A percentile compares a stretch with the other conserved stretches of the same genome.
These are phyloP conservation scores for Glossosoma conforme DNA, from an alignment of 1,140 invertebrate genomes.

Conservation along the genomic window DNA sequence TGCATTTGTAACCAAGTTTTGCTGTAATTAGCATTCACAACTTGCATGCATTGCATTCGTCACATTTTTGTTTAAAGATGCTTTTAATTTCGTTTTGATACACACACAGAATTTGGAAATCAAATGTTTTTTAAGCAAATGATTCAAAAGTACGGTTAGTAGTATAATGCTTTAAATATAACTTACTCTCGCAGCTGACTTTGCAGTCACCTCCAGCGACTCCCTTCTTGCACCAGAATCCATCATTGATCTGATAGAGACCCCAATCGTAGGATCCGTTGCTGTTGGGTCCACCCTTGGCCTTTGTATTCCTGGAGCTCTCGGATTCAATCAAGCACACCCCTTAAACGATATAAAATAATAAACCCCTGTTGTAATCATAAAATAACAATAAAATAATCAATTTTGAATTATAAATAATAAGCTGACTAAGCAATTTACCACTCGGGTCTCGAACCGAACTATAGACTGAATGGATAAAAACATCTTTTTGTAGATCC, in stretches of 20 bases:
- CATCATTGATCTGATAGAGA: constrained; percentile 31
- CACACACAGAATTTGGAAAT: not conserved
- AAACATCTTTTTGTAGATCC: too few species aligned
- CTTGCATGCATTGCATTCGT: not conserved
- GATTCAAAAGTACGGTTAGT: not conserved
- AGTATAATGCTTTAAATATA: too few species aligned
- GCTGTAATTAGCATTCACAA: too few species aligned
- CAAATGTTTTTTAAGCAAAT: not conserved
- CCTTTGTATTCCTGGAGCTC: constrained; percentile 24
- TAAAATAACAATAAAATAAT: too few species aligned
- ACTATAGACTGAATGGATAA: too few species aligned
- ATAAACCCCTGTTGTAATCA: too few species aligned
- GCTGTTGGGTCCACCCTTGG: constrained; percentile 17
- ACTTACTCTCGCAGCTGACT: constrained; percentile 11
- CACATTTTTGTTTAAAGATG: not conserved
- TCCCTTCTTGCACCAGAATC: constrained; percentile 19
- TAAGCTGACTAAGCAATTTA: too few species aligned
- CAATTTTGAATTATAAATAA: too few species aligned
- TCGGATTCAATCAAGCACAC: constrained; percentile 29
- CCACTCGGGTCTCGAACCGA: too few species aligned
- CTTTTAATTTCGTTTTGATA: not conserved
- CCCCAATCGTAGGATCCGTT: constrained; percentile 32
- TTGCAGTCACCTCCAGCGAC: constrained; percentile 18
- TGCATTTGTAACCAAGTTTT: too few species aligned
- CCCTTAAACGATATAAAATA: too few species aligned